phyloP scores from a whole-genome alignment of 2,797 vertebrate species.

The Poecilia wingei region DNA sequence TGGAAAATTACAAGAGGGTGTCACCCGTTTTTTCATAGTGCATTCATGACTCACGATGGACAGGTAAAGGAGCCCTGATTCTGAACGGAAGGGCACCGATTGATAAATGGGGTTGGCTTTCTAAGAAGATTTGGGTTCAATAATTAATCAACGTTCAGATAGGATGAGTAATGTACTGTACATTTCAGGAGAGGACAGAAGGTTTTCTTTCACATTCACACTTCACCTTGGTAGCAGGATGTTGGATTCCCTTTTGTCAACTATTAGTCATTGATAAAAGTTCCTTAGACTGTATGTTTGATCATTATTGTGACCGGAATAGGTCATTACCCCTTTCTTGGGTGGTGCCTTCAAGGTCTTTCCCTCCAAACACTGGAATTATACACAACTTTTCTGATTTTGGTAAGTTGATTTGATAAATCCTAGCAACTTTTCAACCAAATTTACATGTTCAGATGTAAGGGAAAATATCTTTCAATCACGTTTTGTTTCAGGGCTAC shows the following conservation, averaged over 20 bases:
- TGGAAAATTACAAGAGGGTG: constrained; percentile 30
- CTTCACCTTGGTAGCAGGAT: constrained; percentile 4
- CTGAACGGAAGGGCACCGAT: constrained; percentile 53
- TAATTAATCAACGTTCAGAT: constrained; percentile 64
- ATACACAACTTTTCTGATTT: background rate
- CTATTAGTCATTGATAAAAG: background rate
- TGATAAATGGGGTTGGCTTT: constrained; percentile 58
- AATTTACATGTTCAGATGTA: background rate
- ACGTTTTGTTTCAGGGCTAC: background rate
- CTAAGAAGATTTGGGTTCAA: constrained; percentile 63
- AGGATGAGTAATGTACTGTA: constrained; percentile 56
- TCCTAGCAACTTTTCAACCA: background rate
- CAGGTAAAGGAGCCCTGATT: constrained; percentile 36
- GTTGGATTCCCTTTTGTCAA: background rate
- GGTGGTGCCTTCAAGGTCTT: background rate
- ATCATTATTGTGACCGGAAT: background rate
- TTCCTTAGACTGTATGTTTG: background rate
- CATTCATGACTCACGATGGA: constrained; percentile 46
- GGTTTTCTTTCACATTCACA: background rate
- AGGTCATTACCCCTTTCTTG: background rate
- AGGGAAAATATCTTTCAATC: background rate
- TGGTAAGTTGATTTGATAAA: background rate
- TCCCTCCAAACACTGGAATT: background rate
- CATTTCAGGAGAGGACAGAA: constrained; percentile 41
- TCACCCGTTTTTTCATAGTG: constrained; percentile 23